phyloP scores from a whole-genome alignment of 1,140 invertebrate species.

The Trichonephila clavata region DNA sequence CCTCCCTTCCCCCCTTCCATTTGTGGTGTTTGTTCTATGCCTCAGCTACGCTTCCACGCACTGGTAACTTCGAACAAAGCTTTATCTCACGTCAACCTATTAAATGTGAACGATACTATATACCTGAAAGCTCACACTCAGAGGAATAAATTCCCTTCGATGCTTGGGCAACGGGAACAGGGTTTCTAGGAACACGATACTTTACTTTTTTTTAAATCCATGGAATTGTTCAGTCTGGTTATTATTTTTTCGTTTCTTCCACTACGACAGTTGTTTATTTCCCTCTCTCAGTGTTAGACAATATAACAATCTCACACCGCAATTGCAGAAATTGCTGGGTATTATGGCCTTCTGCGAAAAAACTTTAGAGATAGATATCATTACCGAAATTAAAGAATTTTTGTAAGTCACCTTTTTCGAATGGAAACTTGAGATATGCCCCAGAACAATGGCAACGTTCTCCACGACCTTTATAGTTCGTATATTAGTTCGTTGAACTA shows the following conservation, averaged over 20 bases:
- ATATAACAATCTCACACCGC: neutral
- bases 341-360: neutral
- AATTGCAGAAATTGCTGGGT: neutral
- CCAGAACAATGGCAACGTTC: neutral
- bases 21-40: conserved; percentile 54
- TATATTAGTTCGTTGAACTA: neutral
- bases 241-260: conserved; percentile 6
- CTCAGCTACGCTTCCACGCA: conserved; percentile 61
- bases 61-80: conserved; percentile 71
- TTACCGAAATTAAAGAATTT: neutral
- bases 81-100: conserved; percentile 41
- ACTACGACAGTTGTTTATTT: neutral
- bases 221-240: neutral
- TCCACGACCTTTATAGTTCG: neutral
- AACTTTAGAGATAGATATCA: neutral
- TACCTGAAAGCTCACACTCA: conserved; percentile 38
- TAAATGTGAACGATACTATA: conserved; percentile 62
- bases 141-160: conserved; percentile 9
- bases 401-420: neutral
- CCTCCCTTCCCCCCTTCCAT: neutral
- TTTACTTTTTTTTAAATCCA: neutral
- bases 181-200: neutral
- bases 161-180: neutral
- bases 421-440: neutral
- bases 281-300: neutral